These are phyloP conservation scores for Phataginus tetradactyla DNA, from an alignment of 2,797 vertebrate species.

Conservation along the genomic window DNA sequence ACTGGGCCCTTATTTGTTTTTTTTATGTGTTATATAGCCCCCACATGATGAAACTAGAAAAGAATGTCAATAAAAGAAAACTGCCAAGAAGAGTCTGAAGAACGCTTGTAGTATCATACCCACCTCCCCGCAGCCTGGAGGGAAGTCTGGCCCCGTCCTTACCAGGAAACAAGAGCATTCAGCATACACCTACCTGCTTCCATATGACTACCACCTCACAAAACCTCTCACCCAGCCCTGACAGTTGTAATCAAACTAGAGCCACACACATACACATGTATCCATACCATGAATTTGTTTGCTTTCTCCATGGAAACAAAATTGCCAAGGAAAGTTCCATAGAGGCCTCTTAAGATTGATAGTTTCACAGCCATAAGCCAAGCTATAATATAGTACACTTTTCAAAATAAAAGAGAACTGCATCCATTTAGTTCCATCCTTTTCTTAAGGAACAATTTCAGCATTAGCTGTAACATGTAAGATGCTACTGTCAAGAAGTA, in stretches of 20 bases:
- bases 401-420: neutral
- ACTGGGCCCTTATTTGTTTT: constrained; percentile 7
- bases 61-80: neutral
- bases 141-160: neutral
- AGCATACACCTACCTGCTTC: no score
- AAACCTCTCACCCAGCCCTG: no score
- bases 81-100: neutral
- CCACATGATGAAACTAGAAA: constrained; percentile 14
- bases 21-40: constrained; percentile 19
- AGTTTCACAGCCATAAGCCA: neutral
- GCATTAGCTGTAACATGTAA: neutral
- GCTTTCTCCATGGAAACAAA: neutral
- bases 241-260: neutral
- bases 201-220: neutral
- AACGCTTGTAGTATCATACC: neutral
- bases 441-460: neutral
- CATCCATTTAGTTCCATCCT: neutral
- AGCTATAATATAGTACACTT: neutral
- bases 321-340: neutral
- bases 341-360: neutral
- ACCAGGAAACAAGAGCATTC: neutral
- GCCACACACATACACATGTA: rapidly evolving
- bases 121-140: neutral
- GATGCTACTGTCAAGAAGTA: neutral
- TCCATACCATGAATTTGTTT: no score